A percentile compares a stretch with the other conserved stretches of the same genome.
Evolutionary conservation across 2,113 vertebrate genomes (phyloP).

Genomic region (Acrocephalus arundinaceus): DNA sequence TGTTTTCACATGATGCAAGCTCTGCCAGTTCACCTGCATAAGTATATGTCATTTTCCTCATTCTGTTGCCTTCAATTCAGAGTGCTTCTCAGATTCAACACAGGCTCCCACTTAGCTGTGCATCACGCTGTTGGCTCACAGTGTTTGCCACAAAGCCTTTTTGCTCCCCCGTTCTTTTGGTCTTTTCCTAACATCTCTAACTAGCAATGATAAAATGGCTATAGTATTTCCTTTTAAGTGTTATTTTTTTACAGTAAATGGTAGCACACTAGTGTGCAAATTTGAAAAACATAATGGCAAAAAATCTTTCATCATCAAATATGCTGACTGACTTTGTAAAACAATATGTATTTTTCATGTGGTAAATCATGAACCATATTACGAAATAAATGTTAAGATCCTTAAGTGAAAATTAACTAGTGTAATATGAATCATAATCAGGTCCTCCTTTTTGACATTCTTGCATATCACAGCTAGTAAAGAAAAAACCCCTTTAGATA

Average conservation of each 20-base stretch:
- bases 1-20: background rate
- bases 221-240: background rate
- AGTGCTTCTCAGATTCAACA: background rate
- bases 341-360: background rate
- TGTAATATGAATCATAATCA: background rate
- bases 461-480: background rate
- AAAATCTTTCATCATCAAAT: background rate
- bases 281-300: background rate
- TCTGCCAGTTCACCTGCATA: conserved; percentile 10
- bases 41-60: background rate
- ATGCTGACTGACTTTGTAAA: background rate
- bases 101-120: background rate
- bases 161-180: background rate
- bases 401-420: background rate
- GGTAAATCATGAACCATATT: background rate
- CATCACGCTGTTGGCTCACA: background rate
- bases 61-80: background rate
- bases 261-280: background rate
- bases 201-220: background rate
- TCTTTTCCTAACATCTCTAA: background rate
- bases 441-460: background rate
- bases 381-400: background rate
- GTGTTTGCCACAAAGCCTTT: background rate
- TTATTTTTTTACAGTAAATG: background rate
- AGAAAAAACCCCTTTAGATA: background rate